These are phyloP conservation scores for Drosophila leontia DNA, from an alignment of 1,140 invertebrate genomes.

Conservation along the genomic window DNA sequence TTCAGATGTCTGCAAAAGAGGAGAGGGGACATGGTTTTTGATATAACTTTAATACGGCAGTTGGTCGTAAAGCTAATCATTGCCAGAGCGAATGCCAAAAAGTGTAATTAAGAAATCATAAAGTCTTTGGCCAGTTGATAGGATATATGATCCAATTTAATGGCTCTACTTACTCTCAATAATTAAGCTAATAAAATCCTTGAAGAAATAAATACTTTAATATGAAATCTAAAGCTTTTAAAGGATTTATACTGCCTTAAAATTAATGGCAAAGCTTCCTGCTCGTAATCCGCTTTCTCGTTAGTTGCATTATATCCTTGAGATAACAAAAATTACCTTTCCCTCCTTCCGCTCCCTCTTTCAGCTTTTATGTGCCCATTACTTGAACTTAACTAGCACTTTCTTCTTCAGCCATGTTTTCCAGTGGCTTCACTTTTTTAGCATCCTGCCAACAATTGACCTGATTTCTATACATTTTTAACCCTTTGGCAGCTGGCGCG, in stretches of 20 bases:
- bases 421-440: slow-evolving; percentile 60
- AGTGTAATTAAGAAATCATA: slow-evolving; percentile 3
- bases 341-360: not conserved
- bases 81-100: slow-evolving; percentile 9
- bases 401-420: slow-evolving; percentile 46
- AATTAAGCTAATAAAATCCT: not conserved
- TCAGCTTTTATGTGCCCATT: slow-evolving; percentile 38
- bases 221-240: not conserved
- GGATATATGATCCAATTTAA: not conserved
- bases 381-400: slow-evolving; percentile 57
- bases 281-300: not conserved
- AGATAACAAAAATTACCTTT: slow-evolving; percentile 56
- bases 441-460: slow-evolving; percentile 76
- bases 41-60: slow-evolving; percentile 18
- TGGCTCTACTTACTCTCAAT: not conserved
- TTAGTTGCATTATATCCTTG: slow-evolving; percentile 46
- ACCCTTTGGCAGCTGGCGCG: slow-evolving; percentile 67
- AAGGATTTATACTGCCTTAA: not conserved
- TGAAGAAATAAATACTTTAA: not conserved
- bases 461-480: slow-evolving; percentile 74
- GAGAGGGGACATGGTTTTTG: slow-evolving; percentile 5
- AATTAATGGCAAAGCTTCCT: not conserved
- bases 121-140: not conserved
- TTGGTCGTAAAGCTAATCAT: slow-evolving; percentile 13
- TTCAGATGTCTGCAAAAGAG: slow-evolving; percentile 41